Base-by-base conservation (phyloP, 2,797 vertebrate genomes). In the Merluccius polli region DNA sequence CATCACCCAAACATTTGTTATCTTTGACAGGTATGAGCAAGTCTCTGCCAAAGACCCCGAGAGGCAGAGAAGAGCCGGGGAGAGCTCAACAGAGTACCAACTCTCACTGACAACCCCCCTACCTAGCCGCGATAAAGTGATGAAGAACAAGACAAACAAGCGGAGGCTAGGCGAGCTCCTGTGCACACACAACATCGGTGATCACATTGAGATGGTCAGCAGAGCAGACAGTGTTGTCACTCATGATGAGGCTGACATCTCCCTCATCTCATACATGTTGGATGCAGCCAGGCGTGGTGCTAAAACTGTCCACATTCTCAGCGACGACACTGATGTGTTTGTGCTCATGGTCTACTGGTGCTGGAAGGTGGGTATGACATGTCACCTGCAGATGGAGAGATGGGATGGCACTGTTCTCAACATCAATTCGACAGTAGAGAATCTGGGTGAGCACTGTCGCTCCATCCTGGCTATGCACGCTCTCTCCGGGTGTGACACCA, bases 11-110 rank as follows among this genome's bases (percentile, higher is more conserved):
- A 75, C 38, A 30, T 48, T 48, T 73, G 72, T 30, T 7, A 73
- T 31, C 36, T 72, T 72, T 72, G 24, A 31, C 63, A 4, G 10
- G 31, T 75, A 67, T 75, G 18, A 68, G n/a, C 73, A 67, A 27
- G 52, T 67, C 12, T 75, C 73, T 68, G 73, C 73, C 73, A 75
- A 75, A 69, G 73, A 75, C 32, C 73, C 29, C 63, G 33, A 68
- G 33, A 75, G 32, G 33, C 73, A 75, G 32, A 75, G 48, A 74
- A 59, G 73, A 63, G 48, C 73, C 15, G 73, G 73, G 48, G 48
- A 65, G 63, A 75, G 73, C 73, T 74, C 73, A 68, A 75, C 59
- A 75, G 73, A 75, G 63, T 75, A 75, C 73, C 21, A 75, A 69
- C 52, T 74, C 73, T 75, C 73, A 74, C 52, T 74, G 73, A 67